Evolutionary conservation across 2,113 vertebrate species (phyloP).

Genomic region (Empidonax traillii): DNA sequence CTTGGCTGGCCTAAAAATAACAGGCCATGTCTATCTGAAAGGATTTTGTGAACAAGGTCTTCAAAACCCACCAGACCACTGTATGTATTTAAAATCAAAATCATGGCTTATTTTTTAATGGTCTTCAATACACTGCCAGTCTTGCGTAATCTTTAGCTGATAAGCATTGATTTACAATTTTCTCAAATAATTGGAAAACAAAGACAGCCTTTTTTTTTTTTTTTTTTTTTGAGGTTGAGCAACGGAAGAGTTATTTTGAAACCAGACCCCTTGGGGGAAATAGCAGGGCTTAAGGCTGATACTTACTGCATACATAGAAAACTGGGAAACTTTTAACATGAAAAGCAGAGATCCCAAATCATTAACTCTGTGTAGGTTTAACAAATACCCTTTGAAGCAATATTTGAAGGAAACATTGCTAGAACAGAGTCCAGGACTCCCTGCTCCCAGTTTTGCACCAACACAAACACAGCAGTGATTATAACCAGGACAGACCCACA

Average conservation of each 20-base stretch:
- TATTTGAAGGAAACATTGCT: background rate
- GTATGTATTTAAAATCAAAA: background rate
- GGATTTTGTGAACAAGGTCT: background rate
- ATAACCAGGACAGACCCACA: background rate
- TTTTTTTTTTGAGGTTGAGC: background rate
- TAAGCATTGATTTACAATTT: slow-evolving; percentile 24
- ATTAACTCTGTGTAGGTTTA: background rate
- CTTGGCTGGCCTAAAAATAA: slow-evolving; percentile 46
- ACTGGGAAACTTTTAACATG: background rate
- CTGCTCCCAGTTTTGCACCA: background rate
- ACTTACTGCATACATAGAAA: background rate
- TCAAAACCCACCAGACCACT: background rate
- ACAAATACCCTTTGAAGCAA: background rate
- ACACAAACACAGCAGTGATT: fast-evolving
- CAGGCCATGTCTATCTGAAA: background rate
- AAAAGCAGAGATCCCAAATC: slow-evolving; percentile 33
- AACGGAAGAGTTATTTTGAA: slow-evolving; percentile 33
- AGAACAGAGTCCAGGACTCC: background rate
- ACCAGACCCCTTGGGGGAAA: background rate
- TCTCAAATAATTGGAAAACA: slow-evolving; percentile 33
- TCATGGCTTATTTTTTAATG: background rate
- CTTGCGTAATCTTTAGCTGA: background rate
- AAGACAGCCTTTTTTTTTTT: background rate
- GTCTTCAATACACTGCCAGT: background rate
- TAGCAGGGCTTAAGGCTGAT: background rate